These are phyloP conservation scores for Pseudanteris insignis DNA, from an alignment of 2,888 invertebrate species.

Conservation along the genomic window DNA sequence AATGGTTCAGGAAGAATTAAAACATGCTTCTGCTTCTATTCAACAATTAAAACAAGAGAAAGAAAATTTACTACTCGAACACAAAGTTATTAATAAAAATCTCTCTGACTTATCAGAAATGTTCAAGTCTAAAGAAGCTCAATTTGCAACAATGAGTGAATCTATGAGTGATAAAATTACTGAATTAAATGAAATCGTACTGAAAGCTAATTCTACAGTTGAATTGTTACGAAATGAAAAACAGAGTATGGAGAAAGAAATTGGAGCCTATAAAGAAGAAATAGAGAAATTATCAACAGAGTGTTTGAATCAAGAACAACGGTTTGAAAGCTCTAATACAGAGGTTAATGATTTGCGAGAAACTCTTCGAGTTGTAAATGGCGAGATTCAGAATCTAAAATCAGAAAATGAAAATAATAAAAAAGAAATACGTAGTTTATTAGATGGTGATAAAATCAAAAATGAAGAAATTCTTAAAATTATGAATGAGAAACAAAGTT, in stretches of 20 bases:
- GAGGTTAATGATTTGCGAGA: slow-evolving; percentile 49
- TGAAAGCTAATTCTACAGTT: slow-evolving; percentile 45
- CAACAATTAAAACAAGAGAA: slow-evolving; percentile 49
- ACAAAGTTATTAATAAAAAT: slow-evolving; percentile 47
- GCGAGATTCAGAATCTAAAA: slow-evolving; percentile 47
- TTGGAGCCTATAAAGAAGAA: slow-evolving; percentile 44
- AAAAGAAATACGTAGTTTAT: slow-evolving; percentile 35
- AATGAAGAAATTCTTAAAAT: slow-evolving; percentile 30
- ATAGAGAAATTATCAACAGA: slow-evolving; percentile 46
- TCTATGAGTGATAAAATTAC: slow-evolving; percentile 28
- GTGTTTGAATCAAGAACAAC: slow-evolving; percentile 47
- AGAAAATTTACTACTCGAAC: slow-evolving; percentile 47
- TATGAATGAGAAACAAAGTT: slow-evolving; percentile 27
- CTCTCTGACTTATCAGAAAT: slow-evolving; percentile 37
- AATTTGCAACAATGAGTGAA: slow-evolving; percentile 46
- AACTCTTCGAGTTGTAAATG: slow-evolving; percentile 40
- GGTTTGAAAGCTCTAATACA: slow-evolving; percentile 27
- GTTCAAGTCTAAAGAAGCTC: slow-evolving; percentile 46
- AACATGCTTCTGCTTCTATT: slow-evolving; percentile 40
- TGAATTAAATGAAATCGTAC: slow-evolving; percentile 46
- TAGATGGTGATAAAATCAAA: slow-evolving; percentile 29
- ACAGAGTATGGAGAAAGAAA: slow-evolving; percentile 38
- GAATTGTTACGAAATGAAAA: slow-evolving; percentile 42
- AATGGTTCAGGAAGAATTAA: slow-evolving; percentile 46
- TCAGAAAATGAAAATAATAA: slow-evolving; percentile 48